These are phyloP conservation scores for Mesitornis unicolor DNA, from an alignment of 2,113 vertebrate genomes.

Conservation along the genomic window DNA sequence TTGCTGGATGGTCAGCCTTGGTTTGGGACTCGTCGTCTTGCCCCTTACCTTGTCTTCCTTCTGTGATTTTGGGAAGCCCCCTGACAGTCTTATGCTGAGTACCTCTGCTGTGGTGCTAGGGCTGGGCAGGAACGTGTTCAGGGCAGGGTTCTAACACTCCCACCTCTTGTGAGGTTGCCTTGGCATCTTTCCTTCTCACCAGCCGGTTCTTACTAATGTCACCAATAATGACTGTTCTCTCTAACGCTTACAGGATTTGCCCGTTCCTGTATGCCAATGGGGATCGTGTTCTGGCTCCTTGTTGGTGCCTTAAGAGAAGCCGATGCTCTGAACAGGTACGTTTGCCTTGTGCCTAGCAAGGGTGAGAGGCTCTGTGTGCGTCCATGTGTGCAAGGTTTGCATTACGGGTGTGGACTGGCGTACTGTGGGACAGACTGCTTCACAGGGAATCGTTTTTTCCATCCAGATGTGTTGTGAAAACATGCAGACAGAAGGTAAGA, in stretches of 20 bases:
- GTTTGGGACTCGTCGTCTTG: neutral
- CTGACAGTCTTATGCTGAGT: fast-evolving
- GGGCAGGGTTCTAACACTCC: neutral
- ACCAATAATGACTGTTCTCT: neutral
- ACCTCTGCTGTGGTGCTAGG: neutral
- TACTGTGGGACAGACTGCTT: neutral
- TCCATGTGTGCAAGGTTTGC: neutral
- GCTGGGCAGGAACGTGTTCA: neutral
- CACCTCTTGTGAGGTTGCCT: fast-evolving
- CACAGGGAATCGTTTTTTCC: neutral
- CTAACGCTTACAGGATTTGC: neutral
- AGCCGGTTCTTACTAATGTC: neutral
- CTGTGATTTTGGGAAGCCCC: neutral
- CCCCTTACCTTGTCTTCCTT: neutral
- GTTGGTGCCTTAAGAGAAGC: neutral
- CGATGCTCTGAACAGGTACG: neutral
- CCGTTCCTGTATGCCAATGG: neutral
- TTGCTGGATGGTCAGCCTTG: neutral
- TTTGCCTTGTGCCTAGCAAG: neutral
- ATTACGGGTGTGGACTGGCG: neutral
- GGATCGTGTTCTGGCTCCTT: neutral
- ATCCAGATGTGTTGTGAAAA: neutral
- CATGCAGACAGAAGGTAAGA: neutral
- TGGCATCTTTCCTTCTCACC: neutral
- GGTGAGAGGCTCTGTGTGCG: neutral